Base-by-base conservation (phyloP, 2,888 invertebrate genomes). In the Heliconius cydno region DNA sequence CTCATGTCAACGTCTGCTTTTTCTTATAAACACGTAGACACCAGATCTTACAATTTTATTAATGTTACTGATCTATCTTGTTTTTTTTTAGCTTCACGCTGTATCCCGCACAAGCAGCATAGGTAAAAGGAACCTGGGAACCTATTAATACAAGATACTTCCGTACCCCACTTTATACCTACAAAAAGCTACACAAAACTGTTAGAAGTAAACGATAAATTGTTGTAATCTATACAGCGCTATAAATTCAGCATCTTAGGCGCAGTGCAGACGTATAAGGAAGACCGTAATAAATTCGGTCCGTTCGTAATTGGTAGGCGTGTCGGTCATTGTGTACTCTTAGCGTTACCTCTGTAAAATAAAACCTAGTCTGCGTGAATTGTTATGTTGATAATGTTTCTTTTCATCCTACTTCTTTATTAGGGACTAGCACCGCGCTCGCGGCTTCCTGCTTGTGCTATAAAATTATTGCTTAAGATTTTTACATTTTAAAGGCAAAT, bases 281-380 rank as follows among this genome's bases (percentile, higher is more conserved):
- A 80, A 78, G 67, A 74, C 70, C 71, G 72, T 76, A 65, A 82
- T 82, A 82, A 82, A 82, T 82, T 82, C 68, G 25, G 66, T 63
- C 76, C 52, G 63, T 38, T 30, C 60, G 79, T 82, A 81, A 81
- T 81, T 81, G 81, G 74, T 76, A 74, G 81, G 81, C 81, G 81
- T 74, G 79, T 60, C 76, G 46, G 34, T 60, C 52, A 73, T 71
- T 77, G 68, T 52, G 76, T 77, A 80, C 77, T 79, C 60, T 75
- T 72, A 72, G 73, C 77, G 63, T 72, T 80, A 80, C 77, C 74
- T 79, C 28, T 22, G 80, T 38, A 25, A 75, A 46, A 75, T 75
- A 75, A 66, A 46, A 75, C 41, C 41, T 75, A 28, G 65, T 57
- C 75, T 73, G 79, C 77, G 80, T 65, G 57, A 75, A 30, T 65